Conservation (phyloP, 2,888 invertebrate species). For the Myopa testacea region DNA sequence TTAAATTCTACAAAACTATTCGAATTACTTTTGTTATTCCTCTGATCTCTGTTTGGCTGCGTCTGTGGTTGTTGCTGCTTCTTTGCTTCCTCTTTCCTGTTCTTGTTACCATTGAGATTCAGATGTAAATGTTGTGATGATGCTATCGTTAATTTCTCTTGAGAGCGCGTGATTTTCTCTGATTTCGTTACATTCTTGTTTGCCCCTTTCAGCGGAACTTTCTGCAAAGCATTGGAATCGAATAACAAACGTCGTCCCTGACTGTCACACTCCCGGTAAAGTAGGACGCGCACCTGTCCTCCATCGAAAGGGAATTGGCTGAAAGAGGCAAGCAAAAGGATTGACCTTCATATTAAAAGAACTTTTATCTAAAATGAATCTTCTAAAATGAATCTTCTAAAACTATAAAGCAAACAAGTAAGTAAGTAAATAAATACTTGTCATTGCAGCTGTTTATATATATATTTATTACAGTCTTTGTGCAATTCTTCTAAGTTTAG, state of each 20-base stretch:
- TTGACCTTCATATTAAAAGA: neutral
- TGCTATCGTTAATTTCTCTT: neutral
- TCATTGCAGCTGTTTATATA: slow-evolving; percentile 1
- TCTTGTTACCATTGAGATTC: neutral
- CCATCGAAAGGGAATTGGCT: slow-evolving; percentile 74
- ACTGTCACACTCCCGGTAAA: slow-evolving; percentile 89
- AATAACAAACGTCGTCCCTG: slow-evolving; percentile 84
- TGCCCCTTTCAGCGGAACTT: slow-evolving; percentile 69
- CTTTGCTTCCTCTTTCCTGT: neutral
- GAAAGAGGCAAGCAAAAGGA: slow-evolving; percentile 39
- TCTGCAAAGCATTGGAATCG: slow-evolving; percentile 80
- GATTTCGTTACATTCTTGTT: slow-evolving; percentile 48
- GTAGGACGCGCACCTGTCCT: slow-evolving; percentile 81
- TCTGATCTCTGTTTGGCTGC: slow-evolving; percentile 46
- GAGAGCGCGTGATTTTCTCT: slow-evolving; percentile 30
- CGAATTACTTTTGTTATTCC: slow-evolving; percentile 57
- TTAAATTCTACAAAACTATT: slow-evolving; percentile 73
- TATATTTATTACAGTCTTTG: neutral
- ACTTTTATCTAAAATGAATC: neutral
- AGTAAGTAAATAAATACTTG: neutral
- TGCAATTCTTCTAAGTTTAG: slow-evolving; percentile 56
- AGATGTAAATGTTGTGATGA: slow-evolving; percentile 10
- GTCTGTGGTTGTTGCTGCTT: slow-evolving; percentile 50
- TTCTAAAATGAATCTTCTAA: too few species aligned
- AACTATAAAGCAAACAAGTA: neutral